Percentiles rank a stretch among this genome's conserved stretches.
Conservation (phyloP, 2,113 vertebrate genomes). For the Coreoperca whiteheadi region DNA sequence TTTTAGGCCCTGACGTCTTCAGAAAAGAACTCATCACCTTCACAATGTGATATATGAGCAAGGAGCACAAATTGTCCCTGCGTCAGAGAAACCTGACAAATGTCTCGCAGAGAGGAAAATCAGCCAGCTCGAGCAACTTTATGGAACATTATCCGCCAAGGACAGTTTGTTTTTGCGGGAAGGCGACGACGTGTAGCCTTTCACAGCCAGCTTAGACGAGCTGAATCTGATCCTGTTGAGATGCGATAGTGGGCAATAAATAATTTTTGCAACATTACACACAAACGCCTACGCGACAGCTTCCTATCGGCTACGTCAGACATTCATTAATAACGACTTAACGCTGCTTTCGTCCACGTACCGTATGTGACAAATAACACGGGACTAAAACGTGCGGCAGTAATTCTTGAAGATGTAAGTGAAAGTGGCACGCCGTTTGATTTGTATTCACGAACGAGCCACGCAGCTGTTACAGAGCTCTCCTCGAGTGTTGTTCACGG, state of each 20-base stretch:
- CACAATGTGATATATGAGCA: conserved; percentile 41
- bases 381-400: conserved; percentile 44
- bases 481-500: conserved; percentile 24
- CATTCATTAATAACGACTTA: conserved; percentile 29
- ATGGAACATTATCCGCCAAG: conserved; percentile 67
- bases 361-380: background rate
- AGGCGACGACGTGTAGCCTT: conserved; percentile 49
- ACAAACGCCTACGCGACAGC: background rate
- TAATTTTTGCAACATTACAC: background rate
- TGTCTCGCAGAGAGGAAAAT: conserved; percentile 46
- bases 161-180: conserved; percentile 64
- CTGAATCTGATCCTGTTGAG: conserved; percentile 47
- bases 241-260: conserved; percentile 34
- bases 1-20: conserved; percentile 42
- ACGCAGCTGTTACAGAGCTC: conserved; percentile 26
- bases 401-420: conserved; percentile 33
- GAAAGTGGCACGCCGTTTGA: conserved; percentile 26
- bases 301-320: background rate
- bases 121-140: conserved; percentile 50
- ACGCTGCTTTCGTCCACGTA: conserved; percentile 1
- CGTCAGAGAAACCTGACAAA: conserved; percentile 62
- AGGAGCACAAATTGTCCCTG: conserved; percentile 42
- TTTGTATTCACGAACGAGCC: conserved; percentile 51
- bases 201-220: background rate
- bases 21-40: conserved; percentile 52